These are phyloP conservation scores for Leucoptera coffeella DNA, from an alignment of 2,888 invertebrate genomes.

Conservation along the genomic window DNA sequence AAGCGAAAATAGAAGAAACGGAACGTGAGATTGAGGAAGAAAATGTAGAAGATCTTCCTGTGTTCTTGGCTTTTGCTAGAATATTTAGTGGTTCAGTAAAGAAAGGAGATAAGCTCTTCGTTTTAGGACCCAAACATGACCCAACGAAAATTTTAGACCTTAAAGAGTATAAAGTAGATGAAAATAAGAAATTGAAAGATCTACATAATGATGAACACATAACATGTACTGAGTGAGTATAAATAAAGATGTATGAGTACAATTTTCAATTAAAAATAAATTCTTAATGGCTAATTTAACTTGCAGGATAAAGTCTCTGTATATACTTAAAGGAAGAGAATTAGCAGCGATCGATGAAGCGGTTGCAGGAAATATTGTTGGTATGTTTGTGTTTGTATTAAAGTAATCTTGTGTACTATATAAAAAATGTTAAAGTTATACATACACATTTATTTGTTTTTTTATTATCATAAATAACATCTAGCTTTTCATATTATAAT, in stretches of 20 bases:
- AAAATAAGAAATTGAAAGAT: constrained; percentile 51
- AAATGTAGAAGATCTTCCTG: constrained; percentile 47
- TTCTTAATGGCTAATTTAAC: constrained; percentile 6
- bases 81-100: constrained; percentile 83
- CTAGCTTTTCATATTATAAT: too few species aligned
- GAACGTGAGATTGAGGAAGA: constrained; percentile 33
- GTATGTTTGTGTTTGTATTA: constrained; percentile 17
- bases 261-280: too few species aligned
- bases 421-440: too few species aligned
- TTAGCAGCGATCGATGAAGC: constrained; percentile 72
- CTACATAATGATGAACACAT: constrained; percentile 59
- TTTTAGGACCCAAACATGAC: constrained; percentile 84
- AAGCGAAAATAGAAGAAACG: constrained; percentile 17
- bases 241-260: too few species aligned
- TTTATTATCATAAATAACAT: too few species aligned
- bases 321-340: constrained; percentile 90
- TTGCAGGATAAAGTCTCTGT: constrained; percentile 67
- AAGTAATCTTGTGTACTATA: too few species aligned
- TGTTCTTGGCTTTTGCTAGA: constrained; percentile 87
- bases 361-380: constrained; percentile 86
- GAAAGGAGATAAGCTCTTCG: constrained; percentile 72
- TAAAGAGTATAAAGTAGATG: constrained; percentile 31
- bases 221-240: constrained; percentile 49
- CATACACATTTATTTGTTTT: too few species aligned
- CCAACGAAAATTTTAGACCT: constrained; percentile 55